Evolutionary conservation across 2,888 invertebrate species (phyloP).

Genomic region (Plusia festucae): DNA sequence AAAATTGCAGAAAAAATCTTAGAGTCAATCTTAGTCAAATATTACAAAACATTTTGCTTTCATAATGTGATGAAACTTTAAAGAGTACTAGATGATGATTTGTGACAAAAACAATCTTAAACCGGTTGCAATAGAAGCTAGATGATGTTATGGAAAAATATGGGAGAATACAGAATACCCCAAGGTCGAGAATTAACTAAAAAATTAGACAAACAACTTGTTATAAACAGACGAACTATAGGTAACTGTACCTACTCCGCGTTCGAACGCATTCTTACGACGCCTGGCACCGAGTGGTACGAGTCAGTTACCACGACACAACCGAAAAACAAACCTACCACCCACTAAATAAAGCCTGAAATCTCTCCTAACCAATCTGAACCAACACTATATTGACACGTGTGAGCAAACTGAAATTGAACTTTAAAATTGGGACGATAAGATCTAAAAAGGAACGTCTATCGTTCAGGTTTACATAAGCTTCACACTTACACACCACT

Average conservation of each 20-base stretch:
- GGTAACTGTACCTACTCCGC: slow-evolving; percentile 67
- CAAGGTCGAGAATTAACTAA: slow-evolving; percentile 55
- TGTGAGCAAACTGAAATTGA: slow-evolving; percentile 64
- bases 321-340: slow-evolving; percentile 59
- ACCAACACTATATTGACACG: slow-evolving; percentile 38
- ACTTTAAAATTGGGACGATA: slow-evolving; percentile 63
- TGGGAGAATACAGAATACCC: slow-evolving; percentile 23
- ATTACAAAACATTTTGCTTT: neutral
- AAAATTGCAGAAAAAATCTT: neutral
- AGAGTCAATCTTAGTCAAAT: neutral
- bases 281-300: slow-evolving; percentile 84
- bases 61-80: too few species aligned
- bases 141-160: slow-evolving; percentile 34
- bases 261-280: slow-evolving; percentile 76
- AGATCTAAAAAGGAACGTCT: slow-evolving; percentile 59
- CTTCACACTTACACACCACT: slow-evolving; percentile 42
- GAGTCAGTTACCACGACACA: slow-evolving; percentile 47
- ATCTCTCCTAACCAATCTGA: slow-evolving; percentile 36
- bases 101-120: slow-evolving; percentile 19
- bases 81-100: neutral
- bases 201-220: slow-evolving; percentile 54
- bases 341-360: slow-evolving; percentile 51
- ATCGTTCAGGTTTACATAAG: slow-evolving; percentile 47
- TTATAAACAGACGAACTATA: slow-evolving; percentile 46
- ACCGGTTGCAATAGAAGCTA: slow-evolving; percentile 23